Conservation (phyloP, 2,113 vertebrate genomes). For the Calypte anna region DNA sequence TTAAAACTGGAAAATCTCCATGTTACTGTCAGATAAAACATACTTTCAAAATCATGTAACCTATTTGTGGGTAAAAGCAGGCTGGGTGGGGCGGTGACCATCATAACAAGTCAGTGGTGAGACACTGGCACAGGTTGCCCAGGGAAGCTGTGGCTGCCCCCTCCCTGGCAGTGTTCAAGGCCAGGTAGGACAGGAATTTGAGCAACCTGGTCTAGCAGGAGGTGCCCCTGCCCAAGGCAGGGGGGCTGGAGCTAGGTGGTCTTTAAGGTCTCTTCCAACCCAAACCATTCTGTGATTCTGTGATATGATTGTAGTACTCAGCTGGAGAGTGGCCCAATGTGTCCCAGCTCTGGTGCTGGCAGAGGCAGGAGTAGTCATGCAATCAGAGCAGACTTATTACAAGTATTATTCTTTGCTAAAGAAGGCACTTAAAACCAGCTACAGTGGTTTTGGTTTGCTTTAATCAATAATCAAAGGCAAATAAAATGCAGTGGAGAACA, state of each 20-base stretch:
- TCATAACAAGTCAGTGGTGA: background rate
- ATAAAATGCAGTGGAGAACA: background rate
- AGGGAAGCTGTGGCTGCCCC: too few species aligned
- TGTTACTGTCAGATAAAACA: background rate
- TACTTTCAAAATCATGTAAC: slow-evolving; percentile 14
- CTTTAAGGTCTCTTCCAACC: too few species aligned
- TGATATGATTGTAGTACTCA: background rate
- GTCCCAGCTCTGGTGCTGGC: background rate
- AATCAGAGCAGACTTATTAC: background rate
- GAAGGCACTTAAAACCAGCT: background rate
- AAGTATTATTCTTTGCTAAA: background rate
- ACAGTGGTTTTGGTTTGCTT: background rate
- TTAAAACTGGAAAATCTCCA: slow-evolving; percentile 13
- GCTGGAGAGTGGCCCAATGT: background rate
- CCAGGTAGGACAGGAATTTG: too few species aligned
- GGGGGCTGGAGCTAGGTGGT: too few species aligned
- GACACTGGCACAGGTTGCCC: too few species aligned
- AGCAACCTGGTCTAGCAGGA: too few species aligned
- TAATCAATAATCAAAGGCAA: slow-evolving; percentile 21
- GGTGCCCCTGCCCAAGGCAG: too few species aligned
- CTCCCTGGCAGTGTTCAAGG: too few species aligned
- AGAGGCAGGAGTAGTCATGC: background rate
- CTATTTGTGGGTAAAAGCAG: background rate
- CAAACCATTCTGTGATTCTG: too few species aligned
- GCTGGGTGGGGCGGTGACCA: background rate